These are phyloP conservation scores for Gerris lacustris DNA, from an alignment of 2,888 invertebrate genomes.

Conservation along the genomic window DNA sequence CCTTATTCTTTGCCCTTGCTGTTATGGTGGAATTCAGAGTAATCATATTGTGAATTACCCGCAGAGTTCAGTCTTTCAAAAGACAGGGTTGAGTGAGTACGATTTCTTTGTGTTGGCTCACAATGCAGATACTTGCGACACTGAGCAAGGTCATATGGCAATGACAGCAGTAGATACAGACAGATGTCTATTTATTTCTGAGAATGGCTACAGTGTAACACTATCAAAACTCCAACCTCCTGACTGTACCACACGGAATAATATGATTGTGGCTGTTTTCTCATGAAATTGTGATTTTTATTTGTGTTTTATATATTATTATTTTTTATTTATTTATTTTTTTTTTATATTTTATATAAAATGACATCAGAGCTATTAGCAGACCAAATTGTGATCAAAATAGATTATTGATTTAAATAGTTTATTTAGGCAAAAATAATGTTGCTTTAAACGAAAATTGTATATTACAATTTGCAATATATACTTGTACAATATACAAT, in stretches of 20 bases:
- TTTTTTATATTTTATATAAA: too few relatives aligned
- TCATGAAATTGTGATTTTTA: too few relatives aligned
- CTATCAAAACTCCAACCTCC: slow-evolving; percentile 65
- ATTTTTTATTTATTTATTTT: too few relatives aligned
- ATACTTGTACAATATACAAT: too few relatives aligned
- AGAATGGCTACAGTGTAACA: slow-evolving; percentile 59
- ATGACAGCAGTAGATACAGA: slow-evolving; percentile 86
- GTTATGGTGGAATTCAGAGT: too few relatives aligned
- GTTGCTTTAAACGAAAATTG: too few relatives aligned
- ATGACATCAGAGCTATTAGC: too few relatives aligned
- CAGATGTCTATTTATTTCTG: slow-evolving; percentile 59
- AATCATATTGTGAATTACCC: slow-evolving; percentile 74
- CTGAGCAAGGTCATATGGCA: slow-evolving; percentile 64
- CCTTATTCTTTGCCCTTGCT: slow-evolving; percentile 86
- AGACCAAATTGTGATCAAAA: too few relatives aligned
- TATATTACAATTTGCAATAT: too few relatives aligned
- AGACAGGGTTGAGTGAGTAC: slow-evolving; percentile 34
- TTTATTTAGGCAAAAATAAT: too few relatives aligned
- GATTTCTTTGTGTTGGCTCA: slow-evolving; percentile 75
- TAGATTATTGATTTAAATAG: too few relatives aligned
- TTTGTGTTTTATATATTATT: too few relatives aligned
- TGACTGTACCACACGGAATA: slow-evolving; percentile 84
- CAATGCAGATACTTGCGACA: slow-evolving; percentile 80
- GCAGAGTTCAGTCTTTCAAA: slow-evolving; percentile 46
- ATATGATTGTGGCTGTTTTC: slow-evolving; percentile 52